phyloP scores from a whole-genome alignment of 2,113 vertebrate species.

The Noturus placidus region DNA sequence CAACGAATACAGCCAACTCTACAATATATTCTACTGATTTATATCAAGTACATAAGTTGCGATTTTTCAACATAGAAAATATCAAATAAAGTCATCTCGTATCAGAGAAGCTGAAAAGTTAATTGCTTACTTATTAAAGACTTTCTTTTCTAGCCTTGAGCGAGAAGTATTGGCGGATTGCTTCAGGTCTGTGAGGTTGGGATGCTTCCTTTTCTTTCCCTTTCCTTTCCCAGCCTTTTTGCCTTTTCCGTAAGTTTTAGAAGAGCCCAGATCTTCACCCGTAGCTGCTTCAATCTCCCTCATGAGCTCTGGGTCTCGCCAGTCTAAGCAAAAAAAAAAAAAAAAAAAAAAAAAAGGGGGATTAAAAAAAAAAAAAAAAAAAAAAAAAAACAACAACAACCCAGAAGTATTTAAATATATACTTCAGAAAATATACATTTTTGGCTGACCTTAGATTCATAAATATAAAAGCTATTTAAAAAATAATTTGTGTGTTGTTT shows the following conservation, averaged over 20 bases:
- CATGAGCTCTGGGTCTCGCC: conserved; percentile 87
- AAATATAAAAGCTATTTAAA: background rate
- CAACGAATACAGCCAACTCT: background rate
- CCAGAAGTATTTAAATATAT: too few relatives aligned
- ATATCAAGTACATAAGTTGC: background rate
- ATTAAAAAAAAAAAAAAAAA: conserved; percentile 37
- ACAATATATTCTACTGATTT: background rate
- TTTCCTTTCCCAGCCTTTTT: conserved; percentile 73
- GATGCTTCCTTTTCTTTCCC: conserved; percentile 79
- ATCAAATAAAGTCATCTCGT: background rate
- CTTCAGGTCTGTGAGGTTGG: conserved; percentile 88
- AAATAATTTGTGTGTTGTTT: background rate
- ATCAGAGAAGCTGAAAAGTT: too few relatives aligned
- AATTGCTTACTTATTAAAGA: conserved; percentile 87
- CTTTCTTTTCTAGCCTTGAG: conserved; percentile 83
- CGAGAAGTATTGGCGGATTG: conserved; percentile 79
- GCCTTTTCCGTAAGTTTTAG: conserved; percentile 63
- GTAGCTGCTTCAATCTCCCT: conserved; percentile 87
- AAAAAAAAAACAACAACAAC: conserved; percentile 13
- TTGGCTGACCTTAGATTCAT: background rate
- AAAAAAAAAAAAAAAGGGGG: conserved; percentile 28
- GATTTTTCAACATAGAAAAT: background rate
- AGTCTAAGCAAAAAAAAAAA: conserved; percentile 71
- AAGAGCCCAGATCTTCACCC: conserved; percentile 85
- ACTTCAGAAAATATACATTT: background rate